phyloP scores from a whole-genome alignment of 2,113 vertebrate species.

The Lutjanus erythropterus region DNA sequence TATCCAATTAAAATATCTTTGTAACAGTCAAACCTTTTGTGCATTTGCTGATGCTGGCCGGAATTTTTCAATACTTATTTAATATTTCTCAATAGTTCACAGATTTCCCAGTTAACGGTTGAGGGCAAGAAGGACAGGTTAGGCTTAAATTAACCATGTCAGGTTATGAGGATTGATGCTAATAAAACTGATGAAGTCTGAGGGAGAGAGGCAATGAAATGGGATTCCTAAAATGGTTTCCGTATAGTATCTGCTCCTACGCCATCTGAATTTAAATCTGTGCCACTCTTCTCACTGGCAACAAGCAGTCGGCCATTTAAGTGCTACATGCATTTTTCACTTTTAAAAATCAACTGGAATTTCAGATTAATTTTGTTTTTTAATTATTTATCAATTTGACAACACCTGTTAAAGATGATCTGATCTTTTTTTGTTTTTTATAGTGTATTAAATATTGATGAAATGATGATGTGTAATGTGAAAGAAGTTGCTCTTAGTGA shows the following conservation, averaged over 20 bases:
- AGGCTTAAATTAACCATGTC: constrained; percentile 1
- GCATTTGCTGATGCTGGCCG: background rate
- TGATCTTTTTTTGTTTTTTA: background rate
- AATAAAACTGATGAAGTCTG: constrained; percentile 25
- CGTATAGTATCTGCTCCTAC: background rate
- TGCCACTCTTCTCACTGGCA: background rate
- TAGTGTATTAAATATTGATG: background rate
- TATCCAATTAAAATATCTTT: background rate
- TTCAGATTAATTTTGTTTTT: background rate
- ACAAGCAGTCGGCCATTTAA: background rate
- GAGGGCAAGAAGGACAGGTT: constrained; percentile 1
- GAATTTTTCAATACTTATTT: background rate
- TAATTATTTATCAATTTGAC: background rate
- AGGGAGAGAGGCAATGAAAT: background rate
- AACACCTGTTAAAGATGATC: background rate
- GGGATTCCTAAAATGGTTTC: background rate
- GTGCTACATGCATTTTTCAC: background rate
- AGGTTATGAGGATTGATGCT: constrained; percentile 11
- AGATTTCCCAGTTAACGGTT: background rate
- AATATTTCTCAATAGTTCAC: background rate
- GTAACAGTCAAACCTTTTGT: background rate
- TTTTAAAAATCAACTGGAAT: no score
- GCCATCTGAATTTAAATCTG: background rate
- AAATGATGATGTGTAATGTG: background rate
- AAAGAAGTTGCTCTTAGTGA: background rate